Conservation (phyloP, 2,888 invertebrate genomes). For the Aspidiotus destructor region DNA sequence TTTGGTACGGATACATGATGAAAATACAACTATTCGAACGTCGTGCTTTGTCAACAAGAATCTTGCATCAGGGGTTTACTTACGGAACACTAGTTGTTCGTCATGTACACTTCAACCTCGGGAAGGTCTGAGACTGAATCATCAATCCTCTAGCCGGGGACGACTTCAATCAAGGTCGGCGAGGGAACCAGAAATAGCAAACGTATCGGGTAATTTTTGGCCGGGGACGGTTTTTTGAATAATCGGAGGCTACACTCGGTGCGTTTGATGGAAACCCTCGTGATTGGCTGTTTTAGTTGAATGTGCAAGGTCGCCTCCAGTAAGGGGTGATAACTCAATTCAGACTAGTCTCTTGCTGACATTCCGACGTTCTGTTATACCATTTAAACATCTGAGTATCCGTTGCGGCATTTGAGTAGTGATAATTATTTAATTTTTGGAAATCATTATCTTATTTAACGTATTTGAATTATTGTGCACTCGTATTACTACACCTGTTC, state of each 20-base stretch:
- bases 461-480: slow-evolving; percentile 1
- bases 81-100: slow-evolving; percentile 47
- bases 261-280: slow-evolving; percentile 57
- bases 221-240: slow-evolving; percentile 46
- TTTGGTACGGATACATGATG: slow-evolving; percentile 24
- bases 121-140: slow-evolving; percentile 66
- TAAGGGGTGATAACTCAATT: slow-evolving; percentile 62
- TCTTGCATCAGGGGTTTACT: slow-evolving; percentile 65
- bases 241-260: slow-evolving; percentile 40
- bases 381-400: slow-evolving; percentile 18
- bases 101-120: slow-evolving; percentile 50
- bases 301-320: slow-evolving; percentile 57
- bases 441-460: not conserved
- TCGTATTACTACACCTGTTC: slow-evolving; percentile 20
- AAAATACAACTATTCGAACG: slow-evolving; percentile 9
- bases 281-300: slow-evolving; percentile 64
- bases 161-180: slow-evolving; percentile 52
- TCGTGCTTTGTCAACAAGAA: slow-evolving; percentile 51
- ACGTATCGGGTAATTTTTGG: slow-evolving; percentile 42
- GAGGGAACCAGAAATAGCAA: slow-evolving; percentile 65
- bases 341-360: slow-evolving; percentile 70
- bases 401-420: slow-evolving; percentile 7
- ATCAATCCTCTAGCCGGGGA: slow-evolving; percentile 60
- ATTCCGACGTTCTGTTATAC: slow-evolving; percentile 13
- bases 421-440: not conserved